These are phyloP conservation scores for Sitta carolinensis DNA, from an alignment of 2,797 vertebrate species.

Conservation along the genomic window DNA sequence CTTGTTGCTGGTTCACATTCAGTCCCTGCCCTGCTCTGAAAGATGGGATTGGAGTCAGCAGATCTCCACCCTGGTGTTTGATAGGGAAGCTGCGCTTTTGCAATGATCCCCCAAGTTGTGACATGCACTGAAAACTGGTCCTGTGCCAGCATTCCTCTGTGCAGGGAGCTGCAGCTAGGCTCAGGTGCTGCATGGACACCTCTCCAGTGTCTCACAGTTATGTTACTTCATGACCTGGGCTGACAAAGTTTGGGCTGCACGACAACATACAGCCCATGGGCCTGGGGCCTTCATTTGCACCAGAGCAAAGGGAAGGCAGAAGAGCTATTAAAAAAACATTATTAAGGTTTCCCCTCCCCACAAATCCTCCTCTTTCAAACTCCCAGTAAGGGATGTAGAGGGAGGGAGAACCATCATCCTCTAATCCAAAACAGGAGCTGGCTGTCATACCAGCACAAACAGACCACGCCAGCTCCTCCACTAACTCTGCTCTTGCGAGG, in stretches of 20 bases:
- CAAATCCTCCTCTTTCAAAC: not conserved
- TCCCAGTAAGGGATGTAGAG: not conserved
- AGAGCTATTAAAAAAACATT: not conserved
- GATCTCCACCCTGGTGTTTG: not conserved
- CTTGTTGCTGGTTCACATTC: not conserved
- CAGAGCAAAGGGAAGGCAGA: not conserved
- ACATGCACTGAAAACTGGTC: not conserved
- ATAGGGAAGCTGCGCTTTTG: not conserved
- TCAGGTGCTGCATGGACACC: not conserved
- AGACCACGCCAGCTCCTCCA: not conserved
- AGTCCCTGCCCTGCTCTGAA: not conserved
- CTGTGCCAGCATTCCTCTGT: not conserved
- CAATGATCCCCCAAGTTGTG: not conserved
- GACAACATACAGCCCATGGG: not conserved
- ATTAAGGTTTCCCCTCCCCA: not conserved
- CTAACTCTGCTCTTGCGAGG: not conserved
- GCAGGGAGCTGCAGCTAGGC: not conserved
- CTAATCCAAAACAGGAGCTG: conserved; percentile 48
- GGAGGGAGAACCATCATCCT: not conserved
- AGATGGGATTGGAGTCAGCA: not conserved
- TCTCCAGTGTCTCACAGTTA: not conserved
- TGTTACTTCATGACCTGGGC: too few species aligned
- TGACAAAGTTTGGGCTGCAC: not conserved
- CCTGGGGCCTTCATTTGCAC: not conserved
- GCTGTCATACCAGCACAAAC: conserved; percentile 12